phyloP scores from a whole-genome alignment of 2,113 vertebrate genomes.

The Propithecus coquereli region DNA sequence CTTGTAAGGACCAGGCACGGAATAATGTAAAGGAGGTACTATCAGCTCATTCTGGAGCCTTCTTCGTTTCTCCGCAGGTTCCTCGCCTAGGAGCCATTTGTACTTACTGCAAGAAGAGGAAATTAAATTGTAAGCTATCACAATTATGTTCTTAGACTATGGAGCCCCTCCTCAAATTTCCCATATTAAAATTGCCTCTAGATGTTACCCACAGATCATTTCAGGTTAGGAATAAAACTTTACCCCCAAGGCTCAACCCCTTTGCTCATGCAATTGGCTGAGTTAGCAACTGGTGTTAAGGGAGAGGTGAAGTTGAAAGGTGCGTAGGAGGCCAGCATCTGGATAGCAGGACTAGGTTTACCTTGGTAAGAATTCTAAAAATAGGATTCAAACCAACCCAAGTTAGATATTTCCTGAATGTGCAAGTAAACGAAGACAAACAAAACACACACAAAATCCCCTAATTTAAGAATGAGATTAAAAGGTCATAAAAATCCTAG shows the following conservation, averaged over 20 bases:
- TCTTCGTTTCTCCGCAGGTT: constrained; percentile 69
- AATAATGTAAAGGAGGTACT: constrained; percentile 51
- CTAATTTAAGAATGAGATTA: not conserved
- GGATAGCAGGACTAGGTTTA: constrained; percentile 9
- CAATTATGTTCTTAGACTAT: not conserved
- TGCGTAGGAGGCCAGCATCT: not conserved
- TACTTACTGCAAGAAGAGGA: constrained; percentile 60
- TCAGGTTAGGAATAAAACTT: not conserved
- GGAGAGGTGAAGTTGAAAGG: not conserved
- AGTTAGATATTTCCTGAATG: constrained; percentile 49
- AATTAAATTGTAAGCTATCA: not conserved
- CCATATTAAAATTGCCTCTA: not conserved
- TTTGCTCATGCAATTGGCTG: not conserved
- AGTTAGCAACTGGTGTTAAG: not conserved
- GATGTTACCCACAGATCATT: not conserved
- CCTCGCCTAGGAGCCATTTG: constrained; percentile 61
- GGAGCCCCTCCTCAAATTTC: not conserved
- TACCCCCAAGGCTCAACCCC: not conserved
- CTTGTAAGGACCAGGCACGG: constrained; percentile 4
- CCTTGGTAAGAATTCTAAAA: constrained; percentile 44
- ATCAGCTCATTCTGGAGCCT: constrained; percentile 9
- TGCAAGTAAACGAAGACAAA: constrained; percentile 36
- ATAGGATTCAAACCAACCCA: not conserved
- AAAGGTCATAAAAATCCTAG: constrained; percentile 45
- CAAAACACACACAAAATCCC: not conserved